phyloP scores from a whole-genome alignment of 2,797 vertebrate species.

The Chelon auratus region DNA sequence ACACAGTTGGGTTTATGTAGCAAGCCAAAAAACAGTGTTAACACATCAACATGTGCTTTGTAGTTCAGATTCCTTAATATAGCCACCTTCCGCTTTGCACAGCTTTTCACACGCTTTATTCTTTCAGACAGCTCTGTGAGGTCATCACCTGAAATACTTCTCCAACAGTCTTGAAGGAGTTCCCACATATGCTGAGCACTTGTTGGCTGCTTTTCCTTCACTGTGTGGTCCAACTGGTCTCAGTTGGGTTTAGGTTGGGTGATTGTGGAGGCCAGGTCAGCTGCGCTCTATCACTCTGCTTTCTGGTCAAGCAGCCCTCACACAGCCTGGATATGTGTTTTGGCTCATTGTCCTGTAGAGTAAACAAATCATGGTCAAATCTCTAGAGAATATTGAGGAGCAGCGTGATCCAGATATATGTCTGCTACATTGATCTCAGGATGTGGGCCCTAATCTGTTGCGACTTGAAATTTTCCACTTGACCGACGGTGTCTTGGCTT shows the following conservation, averaged over 20 bases:
- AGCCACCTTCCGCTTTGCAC: background rate
- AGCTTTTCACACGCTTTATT: background rate
- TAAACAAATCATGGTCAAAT: background rate
- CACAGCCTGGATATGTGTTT: background rate
- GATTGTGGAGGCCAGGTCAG: background rate
- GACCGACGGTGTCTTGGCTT: background rate
- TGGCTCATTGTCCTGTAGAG: background rate
- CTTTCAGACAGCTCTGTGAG: background rate
- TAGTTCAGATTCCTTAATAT: background rate
- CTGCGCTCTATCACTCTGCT: background rate
- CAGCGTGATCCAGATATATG: background rate
- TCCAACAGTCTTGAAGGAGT: background rate
- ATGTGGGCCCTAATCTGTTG: background rate
- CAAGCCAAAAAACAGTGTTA: background rate
- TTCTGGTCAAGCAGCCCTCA: constrained; percentile 1
- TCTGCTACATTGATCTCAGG: background rate
- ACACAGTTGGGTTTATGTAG: background rate
- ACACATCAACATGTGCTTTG: background rate
- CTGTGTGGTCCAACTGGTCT: background rate
- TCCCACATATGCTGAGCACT: background rate
- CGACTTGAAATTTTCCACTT: background rate
- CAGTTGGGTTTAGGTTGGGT: background rate
- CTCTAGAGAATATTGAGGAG: background rate
- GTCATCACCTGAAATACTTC: background rate
- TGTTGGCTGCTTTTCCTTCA: background rate